phyloP scores from a whole-genome alignment of 2,797 vertebrate species.

The Aldrovandia affinis region DNA sequence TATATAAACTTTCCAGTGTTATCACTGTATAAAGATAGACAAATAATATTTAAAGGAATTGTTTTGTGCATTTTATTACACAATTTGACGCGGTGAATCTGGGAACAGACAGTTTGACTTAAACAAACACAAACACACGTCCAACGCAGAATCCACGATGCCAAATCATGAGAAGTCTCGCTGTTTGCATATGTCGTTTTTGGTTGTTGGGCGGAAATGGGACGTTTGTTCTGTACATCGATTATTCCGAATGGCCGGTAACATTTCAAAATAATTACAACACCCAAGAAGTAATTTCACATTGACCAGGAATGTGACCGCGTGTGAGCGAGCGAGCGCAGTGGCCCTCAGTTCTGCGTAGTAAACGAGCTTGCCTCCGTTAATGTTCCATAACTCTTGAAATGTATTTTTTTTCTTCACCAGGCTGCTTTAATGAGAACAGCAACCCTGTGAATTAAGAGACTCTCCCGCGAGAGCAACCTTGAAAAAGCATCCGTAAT shows the following conservation, averaged over 20 bases:
- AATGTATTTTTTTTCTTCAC: not conserved
- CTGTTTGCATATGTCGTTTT: not conserved
- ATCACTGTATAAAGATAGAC: no score
- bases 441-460: not conserved
- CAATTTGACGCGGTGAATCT: no score
- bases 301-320: not conserved
- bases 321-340: not conserved
- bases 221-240: not conserved
- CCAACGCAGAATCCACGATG: not conserved
- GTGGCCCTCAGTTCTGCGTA: not conserved
- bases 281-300: slow-evolving; percentile 21
- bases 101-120: no score
- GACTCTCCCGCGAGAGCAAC: not conserved
- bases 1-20: no score
- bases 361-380: not conserved
- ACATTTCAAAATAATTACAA: slow-evolving; percentile 14
- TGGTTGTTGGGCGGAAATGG: not conserved
- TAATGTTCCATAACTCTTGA: not conserved
- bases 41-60: not conserved
- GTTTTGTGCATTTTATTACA: not conserved
- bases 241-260: slow-evolving; percentile 7
- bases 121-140: no score
- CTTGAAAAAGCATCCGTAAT: slow-evolving; percentile 8
- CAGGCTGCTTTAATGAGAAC: slow-evolving; percentile 5
- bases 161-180: not conserved